Conservation (phyloP, 1,140 invertebrate genomes). For the Aphelinus certus region DNA sequence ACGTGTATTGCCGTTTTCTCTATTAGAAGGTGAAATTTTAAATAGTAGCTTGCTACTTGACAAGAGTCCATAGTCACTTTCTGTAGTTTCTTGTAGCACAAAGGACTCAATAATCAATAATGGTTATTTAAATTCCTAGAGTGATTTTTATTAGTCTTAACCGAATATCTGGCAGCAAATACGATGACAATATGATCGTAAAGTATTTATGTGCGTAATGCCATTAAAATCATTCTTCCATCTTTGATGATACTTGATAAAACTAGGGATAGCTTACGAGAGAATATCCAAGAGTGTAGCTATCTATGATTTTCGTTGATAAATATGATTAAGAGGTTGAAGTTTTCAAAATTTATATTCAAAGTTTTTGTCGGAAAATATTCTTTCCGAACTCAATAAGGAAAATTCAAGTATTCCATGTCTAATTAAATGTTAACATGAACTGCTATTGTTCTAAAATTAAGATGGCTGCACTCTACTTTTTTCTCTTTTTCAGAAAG, state of each 20-base stretch:
- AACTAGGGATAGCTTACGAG: not conserved
- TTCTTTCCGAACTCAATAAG: too few species aligned
- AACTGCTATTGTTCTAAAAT: not conserved
- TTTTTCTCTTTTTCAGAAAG: slow-evolving; percentile 7
- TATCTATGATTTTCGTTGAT: not conserved
- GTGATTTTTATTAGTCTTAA: slow-evolving; percentile 34
- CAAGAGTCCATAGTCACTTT: slow-evolving; percentile 39
- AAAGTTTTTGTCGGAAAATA: too few species aligned
- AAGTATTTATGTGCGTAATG: slow-evolving; percentile 35
- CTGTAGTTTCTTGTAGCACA: slow-evolving; percentile 37
- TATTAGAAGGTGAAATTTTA: slow-evolving; percentile 32
- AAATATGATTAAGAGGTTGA: slow-evolving; percentile 3
- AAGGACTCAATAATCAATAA: slow-evolving; percentile 21
- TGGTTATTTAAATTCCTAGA: slow-evolving; percentile 27
- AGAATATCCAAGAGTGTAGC: slow-evolving; percentile 25
- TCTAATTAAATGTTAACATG: too few species aligned
- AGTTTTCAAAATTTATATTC: not conserved
- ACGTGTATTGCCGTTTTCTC: slow-evolving; percentile 26
- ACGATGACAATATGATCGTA: slow-evolving; percentile 34
- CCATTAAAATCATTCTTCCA: slow-evolving; percentile 31
- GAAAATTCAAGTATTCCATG: too few species aligned
- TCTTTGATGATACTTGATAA: slow-evolving; percentile 15
- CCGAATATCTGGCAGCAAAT: slow-evolving; percentile 33
- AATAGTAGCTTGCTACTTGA: slow-evolving; percentile 31
- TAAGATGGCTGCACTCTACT: slow-evolving; percentile 24